A percentile compares a stretch with the other conserved stretches of the same genome.
phyloP scores from a whole-genome alignment of 2,797 vertebrate species.

The Galago senegalensis region DNA sequence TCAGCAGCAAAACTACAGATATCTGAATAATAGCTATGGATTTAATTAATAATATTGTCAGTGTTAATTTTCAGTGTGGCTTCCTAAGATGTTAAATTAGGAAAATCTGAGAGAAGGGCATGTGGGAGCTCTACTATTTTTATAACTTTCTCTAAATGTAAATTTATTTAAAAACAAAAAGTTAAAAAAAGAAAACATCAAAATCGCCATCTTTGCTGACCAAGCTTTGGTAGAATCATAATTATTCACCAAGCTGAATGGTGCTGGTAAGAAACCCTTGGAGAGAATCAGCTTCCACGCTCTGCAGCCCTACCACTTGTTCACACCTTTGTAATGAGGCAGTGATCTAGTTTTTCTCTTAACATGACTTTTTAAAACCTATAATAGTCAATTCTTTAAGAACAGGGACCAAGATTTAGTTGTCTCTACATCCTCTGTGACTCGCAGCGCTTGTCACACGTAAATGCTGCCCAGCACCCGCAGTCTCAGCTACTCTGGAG shows the following conservation, averaged over 20 bases:
- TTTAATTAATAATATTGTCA: not conserved
- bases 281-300: not conserved
- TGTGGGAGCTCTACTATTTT: not conserved
- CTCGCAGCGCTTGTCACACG: not conserved
- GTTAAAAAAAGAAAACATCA: not conserved
- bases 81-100: not conserved
- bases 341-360: not conserved
- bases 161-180: slow-evolving; percentile 41
- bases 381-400: not conserved
- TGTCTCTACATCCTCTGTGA: not conserved
- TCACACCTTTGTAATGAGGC: not conserved
- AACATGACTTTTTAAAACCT: not conserved
- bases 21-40: not conserved
- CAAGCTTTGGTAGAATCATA: not conserved
- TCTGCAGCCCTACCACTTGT: not conserved
- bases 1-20: not conserved
- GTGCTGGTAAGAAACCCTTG: not conserved
- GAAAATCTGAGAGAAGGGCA: not conserved
- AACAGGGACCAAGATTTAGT: not conserved
- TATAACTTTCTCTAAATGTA: not conserved
- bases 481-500: not conserved
- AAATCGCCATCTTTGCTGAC: not conserved
- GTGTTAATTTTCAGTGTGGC: not conserved
- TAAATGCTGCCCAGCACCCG: not conserved
- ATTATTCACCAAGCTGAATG: not conserved